Evolutionary conservation across 1,140 invertebrate genomes (phyloP).

Genomic region (Venustaconcha ellipsiformis): DNA sequence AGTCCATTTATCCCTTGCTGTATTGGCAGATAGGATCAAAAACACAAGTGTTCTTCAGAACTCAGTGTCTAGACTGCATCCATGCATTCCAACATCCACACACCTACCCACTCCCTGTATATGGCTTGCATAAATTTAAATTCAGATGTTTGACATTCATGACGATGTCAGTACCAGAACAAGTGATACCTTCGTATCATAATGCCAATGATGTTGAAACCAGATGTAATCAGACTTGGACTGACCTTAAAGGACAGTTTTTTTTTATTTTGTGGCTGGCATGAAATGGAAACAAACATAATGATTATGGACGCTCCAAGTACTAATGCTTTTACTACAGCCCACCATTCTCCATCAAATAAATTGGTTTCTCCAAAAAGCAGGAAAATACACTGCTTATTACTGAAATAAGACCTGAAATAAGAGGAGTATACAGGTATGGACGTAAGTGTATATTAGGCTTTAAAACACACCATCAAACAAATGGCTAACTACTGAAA

Average conservation of each 20-base stretch:
- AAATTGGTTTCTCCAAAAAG: conserved; percentile 16
- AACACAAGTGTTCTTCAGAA: too few species aligned
- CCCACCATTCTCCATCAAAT: conserved; percentile 8
- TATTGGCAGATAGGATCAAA: too few species aligned
- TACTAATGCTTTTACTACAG: conserved; percentile 14
- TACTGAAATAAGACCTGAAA: conserved; percentile 22
- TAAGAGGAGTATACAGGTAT: neutral
- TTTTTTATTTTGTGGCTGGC: conserved; percentile 64
- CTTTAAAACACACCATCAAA: too few species aligned
- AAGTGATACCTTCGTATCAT: neutral
- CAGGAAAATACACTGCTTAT: conserved; percentile 22
- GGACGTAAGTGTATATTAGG: too few species aligned
- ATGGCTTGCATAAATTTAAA: too few species aligned
- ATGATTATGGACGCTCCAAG: conserved; percentile 9
- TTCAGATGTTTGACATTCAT: too few species aligned
- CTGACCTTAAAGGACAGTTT: conserved; percentile 68
- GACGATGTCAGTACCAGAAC: too few species aligned
- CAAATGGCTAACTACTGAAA: too few species aligned
- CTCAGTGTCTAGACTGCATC: too few species aligned
- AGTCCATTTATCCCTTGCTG: too few species aligned
- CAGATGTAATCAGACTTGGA: neutral
- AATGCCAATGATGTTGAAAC: neutral
- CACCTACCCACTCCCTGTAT: too few species aligned
- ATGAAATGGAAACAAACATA: conserved; percentile 9
- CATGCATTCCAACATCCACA: too few species aligned